phyloP scores from a whole-genome alignment of 1,140 invertebrate species.

The Drosophila baimaii region DNA sequence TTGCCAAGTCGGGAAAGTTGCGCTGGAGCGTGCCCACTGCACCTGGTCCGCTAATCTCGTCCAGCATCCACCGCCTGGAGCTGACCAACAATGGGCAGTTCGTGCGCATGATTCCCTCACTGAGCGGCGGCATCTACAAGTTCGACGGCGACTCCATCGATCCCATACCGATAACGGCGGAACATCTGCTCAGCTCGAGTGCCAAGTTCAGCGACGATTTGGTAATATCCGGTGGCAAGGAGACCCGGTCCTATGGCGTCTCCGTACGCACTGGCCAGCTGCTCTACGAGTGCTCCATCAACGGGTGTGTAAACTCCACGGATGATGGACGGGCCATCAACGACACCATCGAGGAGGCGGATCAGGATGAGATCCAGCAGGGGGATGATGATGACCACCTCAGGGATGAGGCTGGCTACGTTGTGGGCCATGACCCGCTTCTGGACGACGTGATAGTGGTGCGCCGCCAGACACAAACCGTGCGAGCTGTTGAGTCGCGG shows the following conservation, averaged over 20 bases:
- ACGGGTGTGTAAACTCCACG: conserved; percentile 88
- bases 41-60: conserved; percentile 90
- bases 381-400: conserved; percentile 44
- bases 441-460: conserved; percentile 90
- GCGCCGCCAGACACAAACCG: conserved; percentile 92
- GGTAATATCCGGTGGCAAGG: conserved; percentile 92
- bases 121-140: conserved; percentile 95
- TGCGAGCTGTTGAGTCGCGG: conserved; percentile 93
- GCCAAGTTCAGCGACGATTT: conserved; percentile 93
- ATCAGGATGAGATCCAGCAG: conserved; percentile 14
- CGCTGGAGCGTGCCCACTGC: conserved; percentile 91
- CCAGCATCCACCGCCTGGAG: conserved; percentile 93
- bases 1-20: conserved; percentile 89
- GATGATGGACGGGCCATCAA: conserved; percentile 68
- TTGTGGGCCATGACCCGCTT: conserved; percentile 82
- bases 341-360: conserved; percentile 38
- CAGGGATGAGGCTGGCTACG: conserved; percentile 49
- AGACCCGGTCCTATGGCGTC: conserved; percentile 89
- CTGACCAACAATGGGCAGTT: conserved; percentile 93
- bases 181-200: conserved; percentile 92
- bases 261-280: conserved; percentile 90
- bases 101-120: conserved; percentile 94
- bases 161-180: conserved; percentile 92
- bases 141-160: conserved; percentile 95
- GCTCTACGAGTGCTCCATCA: conserved; percentile 91